Percentiles rank a stretch among this genome's conserved stretches.
phyloP scores from a whole-genome alignment of 1,140 invertebrate species.

The Olivierus martensii region DNA sequence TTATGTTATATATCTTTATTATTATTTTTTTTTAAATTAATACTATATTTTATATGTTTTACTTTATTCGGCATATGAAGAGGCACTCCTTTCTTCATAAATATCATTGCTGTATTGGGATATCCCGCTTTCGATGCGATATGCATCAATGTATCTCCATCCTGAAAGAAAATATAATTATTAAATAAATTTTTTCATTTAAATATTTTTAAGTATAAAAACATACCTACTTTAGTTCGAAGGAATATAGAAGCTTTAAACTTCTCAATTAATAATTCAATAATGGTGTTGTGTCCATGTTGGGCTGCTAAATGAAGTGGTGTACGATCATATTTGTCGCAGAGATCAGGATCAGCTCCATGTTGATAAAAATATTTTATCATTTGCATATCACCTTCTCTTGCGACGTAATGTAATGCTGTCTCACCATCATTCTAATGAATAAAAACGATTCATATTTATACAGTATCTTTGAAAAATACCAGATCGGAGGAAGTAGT shows the following conservation, averaged over 20 bases:
- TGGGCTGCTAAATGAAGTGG: constrained; percentile 96
- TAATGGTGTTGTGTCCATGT: constrained; percentile 85
- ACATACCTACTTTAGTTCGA: constrained; percentile 50
- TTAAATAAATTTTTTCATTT: neutral
- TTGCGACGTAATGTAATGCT: constrained; percentile 83
- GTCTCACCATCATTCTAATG: constrained; percentile 52
- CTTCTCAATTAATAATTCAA: constrained; percentile 93
- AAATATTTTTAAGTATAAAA: neutral
- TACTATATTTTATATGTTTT: no score
- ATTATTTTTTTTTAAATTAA: no score
- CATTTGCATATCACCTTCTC: constrained; percentile 81
- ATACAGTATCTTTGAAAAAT: no score
- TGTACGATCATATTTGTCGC: constrained; percentile 78
- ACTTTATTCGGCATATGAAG: constrained; percentile 98
- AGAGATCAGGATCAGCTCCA: constrained; percentile 81
- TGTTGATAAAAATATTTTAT: constrained; percentile 92
- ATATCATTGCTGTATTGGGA: constrained; percentile 94
- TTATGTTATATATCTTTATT: no score
- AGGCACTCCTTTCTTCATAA: constrained; percentile 98
- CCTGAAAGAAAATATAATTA: constrained; percentile 32
- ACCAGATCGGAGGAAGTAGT: no score
- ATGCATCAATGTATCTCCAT: constrained; percentile 96
- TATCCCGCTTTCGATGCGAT: constrained; percentile 92
- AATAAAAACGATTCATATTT: no score
- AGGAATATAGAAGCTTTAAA: constrained; percentile 92